Percentiles rank a stretch among this genome's conserved stretches.
These are phyloP conservation scores for Trogon surrucura DNA, from an alignment of 2,113 vertebrate genomes.

Conservation along the genomic window DNA sequence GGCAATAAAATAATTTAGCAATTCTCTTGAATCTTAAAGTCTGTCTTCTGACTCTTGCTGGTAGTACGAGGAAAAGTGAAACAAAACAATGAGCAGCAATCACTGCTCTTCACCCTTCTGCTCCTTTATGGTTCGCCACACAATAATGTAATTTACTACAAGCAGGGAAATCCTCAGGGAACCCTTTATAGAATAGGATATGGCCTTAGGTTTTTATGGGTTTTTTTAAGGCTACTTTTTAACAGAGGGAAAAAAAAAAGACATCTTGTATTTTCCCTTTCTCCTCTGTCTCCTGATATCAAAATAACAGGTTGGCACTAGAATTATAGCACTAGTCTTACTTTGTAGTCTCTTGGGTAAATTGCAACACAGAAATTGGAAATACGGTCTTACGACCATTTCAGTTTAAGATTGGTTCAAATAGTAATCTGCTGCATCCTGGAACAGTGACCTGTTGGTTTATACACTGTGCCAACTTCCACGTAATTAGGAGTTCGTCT, in stretches of 20 bases:
- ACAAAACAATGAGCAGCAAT: constrained; percentile 37
- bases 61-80: neutral
- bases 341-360: neutral
- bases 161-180: neutral
- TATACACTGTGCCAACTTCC: neutral
- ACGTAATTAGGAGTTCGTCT: neutral
- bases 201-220: neutral
- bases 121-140: constrained; percentile 30
- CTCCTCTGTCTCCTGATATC: neutral
- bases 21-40: constrained; percentile 5
- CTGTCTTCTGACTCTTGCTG: neutral
- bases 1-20: constrained; percentile 21
- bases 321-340: neutral
- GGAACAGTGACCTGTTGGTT: neutral
- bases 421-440: neutral
- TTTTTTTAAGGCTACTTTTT: neutral
- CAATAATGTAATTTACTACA: constrained; percentile 47
- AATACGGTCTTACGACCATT: neutral
- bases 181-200: neutral
- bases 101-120: constrained; percentile 20
- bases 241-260: neutral
- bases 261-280: neutral
- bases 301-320: neutral
- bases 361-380: neutral
- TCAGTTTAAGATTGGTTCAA: neutral